Percentiles rank a stretch among this genome's conserved stretches.
Evolutionary conservation across 2,888 invertebrate genomes (phyloP).

Genomic region (Trachelus tabidus): DNA sequence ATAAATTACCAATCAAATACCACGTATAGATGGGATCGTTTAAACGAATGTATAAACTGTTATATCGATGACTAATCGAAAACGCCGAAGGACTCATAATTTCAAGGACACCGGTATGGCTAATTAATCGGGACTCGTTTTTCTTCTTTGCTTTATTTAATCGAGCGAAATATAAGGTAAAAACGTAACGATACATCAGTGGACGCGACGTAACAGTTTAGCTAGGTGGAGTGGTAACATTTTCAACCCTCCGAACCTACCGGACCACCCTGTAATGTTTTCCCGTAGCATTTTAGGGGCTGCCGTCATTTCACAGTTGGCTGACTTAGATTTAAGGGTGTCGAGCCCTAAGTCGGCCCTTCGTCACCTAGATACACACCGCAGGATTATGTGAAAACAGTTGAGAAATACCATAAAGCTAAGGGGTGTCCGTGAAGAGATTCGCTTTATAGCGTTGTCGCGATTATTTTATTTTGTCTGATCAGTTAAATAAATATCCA

Average conservation of each 20-base stretch:
- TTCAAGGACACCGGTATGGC: neutral
- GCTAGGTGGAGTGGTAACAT: neutral
- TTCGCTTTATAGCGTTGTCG: neutral
- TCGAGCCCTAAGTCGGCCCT: conserved; percentile 23
- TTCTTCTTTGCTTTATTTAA: neutral
- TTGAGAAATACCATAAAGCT: neutral
- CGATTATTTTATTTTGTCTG: neutral
- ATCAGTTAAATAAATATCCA: neutral
- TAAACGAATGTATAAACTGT: neutral
- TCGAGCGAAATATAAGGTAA: neutral
- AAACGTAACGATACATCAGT: neutral
- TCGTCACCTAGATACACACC: conserved; percentile 2
- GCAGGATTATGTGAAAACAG: conserved; percentile 4
- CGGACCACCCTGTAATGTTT: neutral
- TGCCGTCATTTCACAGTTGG: conserved; percentile 36
- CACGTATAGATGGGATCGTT: neutral
- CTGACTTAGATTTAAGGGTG: conserved; percentile 35
- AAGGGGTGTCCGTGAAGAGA: neutral
- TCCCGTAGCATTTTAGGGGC: neutral
- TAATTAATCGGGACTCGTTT: neutral
- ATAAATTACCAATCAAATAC: neutral
- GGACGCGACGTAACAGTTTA: neutral
- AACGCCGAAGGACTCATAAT: neutral
- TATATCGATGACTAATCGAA: neutral
- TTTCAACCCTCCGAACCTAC: neutral